phyloP scores from a whole-genome alignment of 2,888 invertebrate species.

The Melinopterus prodromus region DNA sequence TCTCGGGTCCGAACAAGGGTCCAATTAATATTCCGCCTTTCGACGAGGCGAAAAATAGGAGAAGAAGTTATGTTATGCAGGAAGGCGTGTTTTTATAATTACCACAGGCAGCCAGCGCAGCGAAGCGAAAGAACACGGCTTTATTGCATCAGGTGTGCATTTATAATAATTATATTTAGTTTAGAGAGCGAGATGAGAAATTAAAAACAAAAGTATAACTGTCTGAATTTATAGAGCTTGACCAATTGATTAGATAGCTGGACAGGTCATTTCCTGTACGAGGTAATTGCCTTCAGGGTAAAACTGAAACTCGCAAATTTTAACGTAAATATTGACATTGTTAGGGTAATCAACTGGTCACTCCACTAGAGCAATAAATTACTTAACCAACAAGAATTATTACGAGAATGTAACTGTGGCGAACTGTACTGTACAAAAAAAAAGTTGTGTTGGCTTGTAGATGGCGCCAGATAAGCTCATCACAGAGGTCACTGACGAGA shows the following conservation, averaged over 20 bases:
- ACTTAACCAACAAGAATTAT: background rate
- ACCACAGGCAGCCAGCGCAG: background rate
- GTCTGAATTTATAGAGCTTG: background rate
- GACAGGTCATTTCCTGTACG: background rate
- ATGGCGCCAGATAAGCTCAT: background rate
- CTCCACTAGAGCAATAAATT: background rate
- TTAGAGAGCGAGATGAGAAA: background rate
- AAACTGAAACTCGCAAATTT: background rate
- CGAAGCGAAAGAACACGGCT: background rate
- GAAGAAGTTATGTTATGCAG: background rate
- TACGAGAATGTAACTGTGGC: background rate
- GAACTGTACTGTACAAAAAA: background rate
- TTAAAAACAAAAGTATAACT: background rate
- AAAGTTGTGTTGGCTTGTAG: background rate
- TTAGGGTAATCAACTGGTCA: background rate
- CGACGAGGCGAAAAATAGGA: background rate
- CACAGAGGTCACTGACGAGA: background rate
- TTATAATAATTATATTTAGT: background rate
- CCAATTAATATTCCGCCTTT: background rate
- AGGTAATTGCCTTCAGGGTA: background rate
- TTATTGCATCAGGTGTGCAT: background rate
- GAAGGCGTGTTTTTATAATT: background rate
- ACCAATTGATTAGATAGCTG: background rate
- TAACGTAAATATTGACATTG: background rate
- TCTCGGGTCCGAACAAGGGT: background rate